A percentile compares a stretch with the other conserved stretches of the same genome.
phyloP scores from a whole-genome alignment of 2,888 invertebrate species.

The Callimorpha dominula region DNA sequence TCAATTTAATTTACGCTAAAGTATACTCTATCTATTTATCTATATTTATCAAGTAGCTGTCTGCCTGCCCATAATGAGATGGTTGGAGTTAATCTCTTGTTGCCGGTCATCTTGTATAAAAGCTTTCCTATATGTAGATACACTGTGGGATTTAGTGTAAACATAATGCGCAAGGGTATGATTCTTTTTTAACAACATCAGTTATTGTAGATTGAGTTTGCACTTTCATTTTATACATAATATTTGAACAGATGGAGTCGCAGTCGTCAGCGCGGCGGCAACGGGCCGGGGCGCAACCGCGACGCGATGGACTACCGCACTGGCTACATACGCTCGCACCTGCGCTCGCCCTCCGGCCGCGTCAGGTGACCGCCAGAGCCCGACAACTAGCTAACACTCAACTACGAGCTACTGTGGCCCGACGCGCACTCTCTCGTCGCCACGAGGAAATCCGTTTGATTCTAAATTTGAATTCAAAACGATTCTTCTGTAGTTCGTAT shows the following conservation, averaged over 20 bases:
- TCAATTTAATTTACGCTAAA: too few relatives aligned
- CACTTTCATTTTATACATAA: too few relatives aligned
- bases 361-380: slow-evolving; percentile 92
- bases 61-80: too few relatives aligned
- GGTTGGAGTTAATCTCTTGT: neutral
- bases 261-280: slow-evolving; percentile 88
- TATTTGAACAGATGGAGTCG: slow-evolving; percentile 92
- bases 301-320: slow-evolving; percentile 93
- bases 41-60: too few relatives aligned
- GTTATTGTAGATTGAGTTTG: too few relatives aligned
- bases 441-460: slow-evolving; percentile 28
- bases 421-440: slow-evolving; percentile 19
- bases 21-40: too few relatives aligned
- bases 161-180: neutral
- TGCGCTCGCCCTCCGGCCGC: slow-evolving; percentile 96
- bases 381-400: slow-evolving; percentile 22
- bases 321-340: slow-evolving; percentile 96
- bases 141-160: neutral
- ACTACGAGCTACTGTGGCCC: slow-evolving; percentile 26
- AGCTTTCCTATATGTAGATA: neutral
- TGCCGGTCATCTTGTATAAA: neutral
- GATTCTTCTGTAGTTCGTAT: slow-evolving; percentile 14
- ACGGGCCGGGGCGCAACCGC: slow-evolving; percentile 83
- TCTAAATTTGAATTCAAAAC: slow-evolving; percentile 9
- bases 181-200: neutral